phyloP scores from a whole-genome alignment of 2,797 vertebrate species.

The Xenentodon cancila region DNA sequence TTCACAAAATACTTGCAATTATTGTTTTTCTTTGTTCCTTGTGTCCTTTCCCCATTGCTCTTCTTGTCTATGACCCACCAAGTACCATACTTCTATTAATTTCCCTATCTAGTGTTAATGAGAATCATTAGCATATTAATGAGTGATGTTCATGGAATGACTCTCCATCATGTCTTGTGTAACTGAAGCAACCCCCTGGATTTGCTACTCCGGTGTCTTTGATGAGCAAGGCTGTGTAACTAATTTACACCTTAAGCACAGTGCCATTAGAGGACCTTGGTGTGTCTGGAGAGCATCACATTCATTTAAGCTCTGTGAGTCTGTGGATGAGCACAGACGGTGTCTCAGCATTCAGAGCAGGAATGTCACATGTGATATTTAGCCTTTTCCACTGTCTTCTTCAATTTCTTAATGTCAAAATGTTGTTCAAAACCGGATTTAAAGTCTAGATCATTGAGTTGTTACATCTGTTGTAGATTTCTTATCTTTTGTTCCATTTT shows the following conservation, averaged over 20 bases:
- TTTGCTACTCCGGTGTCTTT: constrained; percentile 55
- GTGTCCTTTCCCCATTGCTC: constrained; percentile 1
- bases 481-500: no score
- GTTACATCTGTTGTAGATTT: no score
- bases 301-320: constrained; percentile 27
- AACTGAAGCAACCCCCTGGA: constrained; percentile 60
- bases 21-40: background rate
- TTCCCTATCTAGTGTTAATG: constrained; percentile 71
- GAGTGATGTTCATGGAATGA: constrained; percentile 69
- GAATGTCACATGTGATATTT: constrained; percentile 11
- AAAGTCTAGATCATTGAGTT: background rate
- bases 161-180: constrained; percentile 63
- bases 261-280: constrained; percentile 58
- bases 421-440: constrained; percentile 12
- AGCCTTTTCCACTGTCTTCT: constrained; percentile 29
- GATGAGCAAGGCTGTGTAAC: constrained; percentile 64
- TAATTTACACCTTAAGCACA: constrained; percentile 74
- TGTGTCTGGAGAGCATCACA: constrained; percentile 46
- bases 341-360: constrained; percentile 4
- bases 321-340: constrained; percentile 16
- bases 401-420: constrained; percentile 21
- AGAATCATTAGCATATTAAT: constrained; percentile 77
- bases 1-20: background rate
- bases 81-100: constrained; percentile 70
- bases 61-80: constrained; percentile 49